phyloP scores from a whole-genome alignment of 2,888 invertebrate species.

The Callinectes sapidus region DNA sequence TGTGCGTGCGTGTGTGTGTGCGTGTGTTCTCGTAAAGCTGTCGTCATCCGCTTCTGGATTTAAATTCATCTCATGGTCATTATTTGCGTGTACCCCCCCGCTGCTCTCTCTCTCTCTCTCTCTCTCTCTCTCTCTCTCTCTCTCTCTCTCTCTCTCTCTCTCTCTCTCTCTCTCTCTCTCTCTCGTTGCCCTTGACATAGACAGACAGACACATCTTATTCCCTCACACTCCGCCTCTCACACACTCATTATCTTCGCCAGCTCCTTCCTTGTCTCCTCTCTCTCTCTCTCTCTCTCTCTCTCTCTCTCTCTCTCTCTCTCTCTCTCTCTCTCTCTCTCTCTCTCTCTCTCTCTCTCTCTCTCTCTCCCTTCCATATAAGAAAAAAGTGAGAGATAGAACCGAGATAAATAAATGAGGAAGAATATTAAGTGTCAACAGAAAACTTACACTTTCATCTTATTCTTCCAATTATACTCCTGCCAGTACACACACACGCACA shows the following conservation, averaged over 20 bases:
- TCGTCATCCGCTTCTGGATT: not conserved
- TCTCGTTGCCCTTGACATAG: too few species aligned
- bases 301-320: too few species aligned
- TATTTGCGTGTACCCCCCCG: not conserved
- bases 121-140: constrained; percentile 41
- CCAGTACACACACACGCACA: not conserved
- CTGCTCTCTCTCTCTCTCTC: not conserved
- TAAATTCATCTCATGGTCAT: not conserved
- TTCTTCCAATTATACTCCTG: not conserved
- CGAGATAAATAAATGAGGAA: not conserved
- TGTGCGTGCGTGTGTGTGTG: not conserved
- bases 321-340: not conserved
- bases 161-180: not conserved
- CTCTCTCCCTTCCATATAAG: not conserved
- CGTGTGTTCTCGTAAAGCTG: not conserved
- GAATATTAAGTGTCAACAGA: not conserved
- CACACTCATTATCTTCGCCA: too few species aligned
- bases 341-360: not conserved
- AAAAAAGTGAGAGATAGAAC: not conserved
- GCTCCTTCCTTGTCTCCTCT: too few species aligned
- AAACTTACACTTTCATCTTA: not conserved
- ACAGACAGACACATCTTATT: too few species aligned
- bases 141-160: constrained; percentile 19
- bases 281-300: too few species aligned
- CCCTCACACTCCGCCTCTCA: too few species aligned